A percentile compares a stretch with the other conserved stretches of the same genome.
Evolutionary conservation across 2,113 vertebrate genomes (phyloP).

Genomic region (Myanophis thanlyinensis): DNA sequence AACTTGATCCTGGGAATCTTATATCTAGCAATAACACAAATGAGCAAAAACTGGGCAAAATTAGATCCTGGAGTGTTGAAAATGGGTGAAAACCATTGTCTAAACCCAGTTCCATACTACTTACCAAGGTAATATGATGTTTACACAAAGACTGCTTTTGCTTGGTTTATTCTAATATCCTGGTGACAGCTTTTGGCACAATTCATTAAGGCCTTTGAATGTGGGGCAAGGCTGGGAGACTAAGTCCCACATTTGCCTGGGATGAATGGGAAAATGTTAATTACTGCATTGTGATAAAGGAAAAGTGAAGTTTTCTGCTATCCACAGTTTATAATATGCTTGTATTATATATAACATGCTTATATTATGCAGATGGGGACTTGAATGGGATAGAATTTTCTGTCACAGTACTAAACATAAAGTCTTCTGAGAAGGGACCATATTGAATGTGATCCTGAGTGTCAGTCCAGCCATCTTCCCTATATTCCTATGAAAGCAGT

Average conservation of each 20-base stretch:
- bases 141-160: neutral
- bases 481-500: neutral
- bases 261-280: neutral
- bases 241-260: neutral
- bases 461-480: neutral
- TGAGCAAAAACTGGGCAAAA: no score
- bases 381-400: neutral
- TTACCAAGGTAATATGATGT: neutral
- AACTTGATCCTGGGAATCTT: neutral
- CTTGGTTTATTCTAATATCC: neutral
- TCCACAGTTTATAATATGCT: neutral
- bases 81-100: neutral
- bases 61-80: neutral
- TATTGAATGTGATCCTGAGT: neutral
- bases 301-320: neutral
- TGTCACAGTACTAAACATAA: neutral
- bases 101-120: neutral
- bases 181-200: neutral
- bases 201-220: neutral
- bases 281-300: neutral
- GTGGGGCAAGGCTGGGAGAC: neutral
- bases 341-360: neutral
- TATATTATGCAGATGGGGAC: neutral
- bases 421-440: neutral
- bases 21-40: neutral